A percentile compares a stretch with the other conserved stretches of the same genome.
phyloP scores from a whole-genome alignment of 2,888 invertebrate genomes.

The Drosophila quinaria region DNA sequence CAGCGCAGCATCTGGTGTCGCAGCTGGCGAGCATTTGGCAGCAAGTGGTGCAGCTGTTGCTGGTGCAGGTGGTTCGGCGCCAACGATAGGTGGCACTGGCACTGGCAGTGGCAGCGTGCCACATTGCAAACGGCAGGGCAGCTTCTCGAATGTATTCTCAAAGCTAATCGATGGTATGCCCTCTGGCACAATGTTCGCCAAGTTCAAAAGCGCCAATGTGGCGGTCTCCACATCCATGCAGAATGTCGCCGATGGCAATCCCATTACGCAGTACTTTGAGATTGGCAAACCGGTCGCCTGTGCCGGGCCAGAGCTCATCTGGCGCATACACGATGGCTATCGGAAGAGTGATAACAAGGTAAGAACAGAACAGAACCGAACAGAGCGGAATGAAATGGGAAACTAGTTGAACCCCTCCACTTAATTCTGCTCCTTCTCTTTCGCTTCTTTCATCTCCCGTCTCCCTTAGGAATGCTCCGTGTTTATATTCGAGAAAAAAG shows the following conservation, averaged over 20 bases:
- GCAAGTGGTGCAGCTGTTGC: conserved; percentile 21
- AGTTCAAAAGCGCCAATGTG: conserved; percentile 89
- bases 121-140: conserved; percentile 82
- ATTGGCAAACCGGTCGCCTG: conserved; percentile 92
- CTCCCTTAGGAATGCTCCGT: conserved; percentile 94
- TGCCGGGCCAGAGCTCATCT: conserved; percentile 95
- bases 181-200: conserved; percentile 90
- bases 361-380: conserved; percentile 64
- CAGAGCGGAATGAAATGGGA: background rate
- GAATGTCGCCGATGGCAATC: conserved; percentile 90
- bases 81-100: conserved; percentile 58
- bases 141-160: conserved; percentile 85
- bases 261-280: conserved; percentile 94
- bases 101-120: conserved; percentile 32
- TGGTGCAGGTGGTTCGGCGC: conserved; percentile 59
- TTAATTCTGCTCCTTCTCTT: background rate
- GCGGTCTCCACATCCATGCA: conserved; percentile 84
- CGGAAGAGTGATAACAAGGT: conserved; percentile 96
- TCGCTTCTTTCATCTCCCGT: conserved; percentile 17
- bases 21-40: conserved; percentile 8
- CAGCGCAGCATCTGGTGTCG: conserved; percentile 50
- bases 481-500: conserved; percentile 96
- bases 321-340: conserved; percentile 96
- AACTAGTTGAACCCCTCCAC: conserved; percentile 12
- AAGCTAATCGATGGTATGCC: conserved; percentile 86